Evolutionary conservation across 2,888 invertebrate genomes (phyloP).

Genomic region (Asteroscopus sphinx): DNA sequence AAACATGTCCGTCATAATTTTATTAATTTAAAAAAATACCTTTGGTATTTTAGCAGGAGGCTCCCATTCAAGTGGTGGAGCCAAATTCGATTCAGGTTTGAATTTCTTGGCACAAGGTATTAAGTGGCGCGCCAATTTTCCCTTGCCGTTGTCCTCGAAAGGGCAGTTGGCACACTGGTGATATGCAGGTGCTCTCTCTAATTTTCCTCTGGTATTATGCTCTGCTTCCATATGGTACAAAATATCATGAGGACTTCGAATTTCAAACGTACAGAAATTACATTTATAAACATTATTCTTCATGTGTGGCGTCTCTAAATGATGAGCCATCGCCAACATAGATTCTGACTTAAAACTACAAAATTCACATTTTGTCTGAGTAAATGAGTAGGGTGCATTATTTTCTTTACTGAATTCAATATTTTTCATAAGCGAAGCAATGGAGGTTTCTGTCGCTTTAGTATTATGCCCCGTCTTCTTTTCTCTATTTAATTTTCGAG

Average conservation of each 20-base stretch:
- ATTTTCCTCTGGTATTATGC: conserved; percentile 95
- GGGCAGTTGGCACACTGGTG: conserved; percentile 98
- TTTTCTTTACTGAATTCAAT: conserved; percentile 96
- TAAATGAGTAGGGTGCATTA: conserved; percentile 94
- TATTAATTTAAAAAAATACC: too few species aligned
- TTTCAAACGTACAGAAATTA: conserved; percentile 95
- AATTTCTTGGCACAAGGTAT: conserved; percentile 97
- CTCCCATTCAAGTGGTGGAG: conserved; percentile 97
- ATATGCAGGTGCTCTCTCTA: conserved; percentile 95
- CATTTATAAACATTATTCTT: conserved; percentile 96
- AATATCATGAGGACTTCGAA: conserved; percentile 96
- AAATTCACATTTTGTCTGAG: conserved; percentile 95
- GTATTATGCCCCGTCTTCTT: conserved; percentile 90
- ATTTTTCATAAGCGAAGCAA: conserved; percentile 95
- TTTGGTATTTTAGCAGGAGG: conserved; percentile 98
- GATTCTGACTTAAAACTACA: conserved; percentile 98
- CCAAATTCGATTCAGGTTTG: conserved; percentile 95
- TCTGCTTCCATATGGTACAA: conserved; percentile 97
- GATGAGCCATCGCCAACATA: conserved; percentile 94
- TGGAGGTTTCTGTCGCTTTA: conserved; percentile 93
- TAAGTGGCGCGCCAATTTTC: conserved; percentile 96
- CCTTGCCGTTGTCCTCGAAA: conserved; percentile 98
- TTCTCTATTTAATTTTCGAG: conserved; percentile 94
- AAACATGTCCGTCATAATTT: too few species aligned
- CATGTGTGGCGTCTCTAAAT: conserved; percentile 97